Percentiles rank a stretch among this genome's conserved stretches.
phyloP scores from a whole-genome alignment of 92 coral and sea anemone genomes.

The Phenganax marumi region DNA sequence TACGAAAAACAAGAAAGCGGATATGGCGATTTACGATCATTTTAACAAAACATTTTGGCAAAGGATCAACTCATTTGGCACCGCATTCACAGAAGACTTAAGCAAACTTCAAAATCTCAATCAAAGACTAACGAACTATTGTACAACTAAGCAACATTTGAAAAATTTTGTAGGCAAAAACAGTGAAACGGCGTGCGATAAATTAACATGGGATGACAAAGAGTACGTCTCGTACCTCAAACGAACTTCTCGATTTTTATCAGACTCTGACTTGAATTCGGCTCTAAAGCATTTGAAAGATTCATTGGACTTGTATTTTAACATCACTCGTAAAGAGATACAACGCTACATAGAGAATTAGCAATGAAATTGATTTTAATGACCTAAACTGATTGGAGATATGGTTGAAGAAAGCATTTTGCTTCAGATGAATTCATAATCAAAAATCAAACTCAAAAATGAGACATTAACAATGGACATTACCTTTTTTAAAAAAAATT shows the following conservation, averaged over 20 bases:
- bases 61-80: conserved; percentile 61
- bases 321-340: conserved; percentile 23
- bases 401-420: no score
- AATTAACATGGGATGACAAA: conserved; percentile 68
- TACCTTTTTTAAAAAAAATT: no score
- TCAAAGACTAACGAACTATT: conserved; percentile 29
- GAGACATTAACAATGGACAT: no score
- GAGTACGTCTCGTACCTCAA: conserved; percentile 72
- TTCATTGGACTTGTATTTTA: conserved; percentile 9
- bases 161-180: neutral
- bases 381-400: no score
- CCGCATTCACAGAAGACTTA: conserved; percentile 68
- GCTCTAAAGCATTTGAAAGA: conserved; percentile 12
- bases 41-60: conserved; percentile 85
- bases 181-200: conserved; percentile 59
- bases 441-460: no score
- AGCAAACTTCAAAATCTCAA: conserved; percentile 53
- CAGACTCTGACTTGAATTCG: neutral
- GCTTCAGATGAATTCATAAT: no score
- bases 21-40: conserved; percentile 63
- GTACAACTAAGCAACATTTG: neutral
- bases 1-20: conserved; percentile 69
- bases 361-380: neutral
- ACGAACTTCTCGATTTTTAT: conserved; percentile 34
- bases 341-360: conserved; percentile 11